Percentiles rank a stretch among this genome's conserved stretches.
Conservation (phyloP, 2,113 vertebrate genomes). For the Amphiprion percula region DNA sequence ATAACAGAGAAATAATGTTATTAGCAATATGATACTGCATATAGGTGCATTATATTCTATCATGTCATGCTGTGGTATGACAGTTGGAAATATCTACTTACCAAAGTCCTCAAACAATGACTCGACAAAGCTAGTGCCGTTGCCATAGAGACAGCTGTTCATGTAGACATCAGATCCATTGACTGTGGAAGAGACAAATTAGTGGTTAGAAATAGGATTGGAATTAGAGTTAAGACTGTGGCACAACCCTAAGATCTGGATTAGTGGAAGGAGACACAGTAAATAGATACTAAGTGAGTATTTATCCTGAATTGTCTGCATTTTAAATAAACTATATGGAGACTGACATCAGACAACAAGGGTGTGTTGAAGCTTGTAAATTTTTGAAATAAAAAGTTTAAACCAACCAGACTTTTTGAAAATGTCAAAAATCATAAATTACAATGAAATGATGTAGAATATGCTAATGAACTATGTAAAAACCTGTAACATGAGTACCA, state of each 20-base stretch:
- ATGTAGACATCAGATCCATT: slow-evolving; percentile 91
- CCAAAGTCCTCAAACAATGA: slow-evolving; percentile 98
- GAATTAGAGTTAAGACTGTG: slow-evolving; percentile 13
- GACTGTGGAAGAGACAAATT: slow-evolving; percentile 78
- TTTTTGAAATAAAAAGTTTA: slow-evolving; percentile 10
- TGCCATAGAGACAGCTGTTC: slow-evolving; percentile 93
- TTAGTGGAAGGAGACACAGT: slow-evolving; percentile 7
- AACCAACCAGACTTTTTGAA: neutral
- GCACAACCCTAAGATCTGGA: neutral
- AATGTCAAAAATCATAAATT: neutral
- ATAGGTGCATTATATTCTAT: too few relatives aligned
- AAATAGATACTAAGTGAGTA: neutral
- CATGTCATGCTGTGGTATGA: neutral
- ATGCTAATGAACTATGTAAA: neutral
- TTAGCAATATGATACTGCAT: neutral
- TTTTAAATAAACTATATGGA: neutral
- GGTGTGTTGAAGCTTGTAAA: slow-evolving; percentile 7
- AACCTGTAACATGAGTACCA: neutral
- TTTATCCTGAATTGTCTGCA: neutral
- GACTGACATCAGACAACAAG: neutral
- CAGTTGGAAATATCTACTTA: slow-evolving; percentile 68
- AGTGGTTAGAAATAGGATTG: slow-evolving; percentile 19
- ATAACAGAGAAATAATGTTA: slow-evolving; percentile 1
- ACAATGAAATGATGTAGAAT: neutral
- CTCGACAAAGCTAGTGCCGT: slow-evolving; percentile 98